Evolutionary conservation across 2,797 vertebrate species (phyloP), one percentile per base, ranked within the genome.

Genomic region (Sciurus vulgaris): DNA sequence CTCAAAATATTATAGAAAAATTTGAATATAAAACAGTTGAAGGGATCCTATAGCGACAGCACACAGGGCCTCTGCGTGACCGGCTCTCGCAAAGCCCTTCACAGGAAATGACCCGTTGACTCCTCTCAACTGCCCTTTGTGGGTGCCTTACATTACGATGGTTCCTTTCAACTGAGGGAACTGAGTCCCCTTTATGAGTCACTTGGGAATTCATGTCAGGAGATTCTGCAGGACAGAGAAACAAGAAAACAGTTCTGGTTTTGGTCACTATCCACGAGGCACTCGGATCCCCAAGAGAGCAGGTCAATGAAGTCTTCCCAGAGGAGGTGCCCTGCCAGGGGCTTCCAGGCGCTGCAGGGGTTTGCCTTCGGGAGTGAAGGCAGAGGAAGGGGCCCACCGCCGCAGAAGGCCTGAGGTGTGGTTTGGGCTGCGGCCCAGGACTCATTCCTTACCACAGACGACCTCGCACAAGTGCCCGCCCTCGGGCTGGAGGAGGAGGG

Each of bases 391-490:
- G 63, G 24, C 51, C 59, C 44, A 59, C 35, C 13, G 0, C 28
- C 41, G 93, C 78, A 26, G 44, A 61, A 96, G 84, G 38, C 41
- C 89, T 70, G 56, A 89, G 44, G 20, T 86, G 77, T 85, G 86
- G 41, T 49, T 76, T 35, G 65, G 74, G 81, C 59, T 10, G 38
- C 20, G 22, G 70, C 56, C 49, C 18, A 70, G 6, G 73, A 54
- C 51, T 85, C 30, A 59, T 54, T 65, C 87, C 93, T 89, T 33
- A 73, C n/a, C 56, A 13, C 4, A 22, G 59, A 72, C 41, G 6
- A 4, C 11, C 28, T 63, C 82, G 59, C 51, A 51, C 30, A 51
- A 33, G 63, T 26, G 56, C 20, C 74, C 47, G 79, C 51, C 94
- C 72, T 22, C 10, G 59, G 79, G 84, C 47, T 61, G 95, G 65